Percentiles rank a stretch among this genome's conserved stretches.
Conservation (phyloP, 1,140 invertebrate species). For the Magallana ariakensis region DNA sequence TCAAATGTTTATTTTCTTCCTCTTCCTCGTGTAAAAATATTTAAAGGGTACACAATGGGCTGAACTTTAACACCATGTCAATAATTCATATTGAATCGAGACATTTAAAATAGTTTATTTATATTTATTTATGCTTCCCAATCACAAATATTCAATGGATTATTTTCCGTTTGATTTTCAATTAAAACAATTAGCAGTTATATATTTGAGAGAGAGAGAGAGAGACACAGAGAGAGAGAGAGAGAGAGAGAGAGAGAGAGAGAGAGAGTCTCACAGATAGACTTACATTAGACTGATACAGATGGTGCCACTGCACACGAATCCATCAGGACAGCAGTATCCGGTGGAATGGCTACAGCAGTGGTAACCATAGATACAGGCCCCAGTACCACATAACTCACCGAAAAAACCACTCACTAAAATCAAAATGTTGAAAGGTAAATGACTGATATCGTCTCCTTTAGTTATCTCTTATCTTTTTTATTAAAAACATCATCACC, state of each 20-base stretch:
- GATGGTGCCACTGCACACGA: constrained; percentile 3
- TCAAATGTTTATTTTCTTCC: too few relatives aligned
- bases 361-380: neutral
- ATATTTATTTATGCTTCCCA: too few relatives aligned
- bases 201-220: too few relatives aligned
- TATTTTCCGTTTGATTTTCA: too few relatives aligned
- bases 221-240: neutral
- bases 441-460: neutral
- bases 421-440: neutral
- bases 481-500: neutral
- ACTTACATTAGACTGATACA: constrained; percentile 3
- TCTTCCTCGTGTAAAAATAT: too few relatives aligned
- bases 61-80: too few relatives aligned
- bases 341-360: constrained; percentile 1
- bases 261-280: neutral
- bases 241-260: constrained; percentile 21
- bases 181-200: too few relatives aligned
- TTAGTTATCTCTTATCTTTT: neutral
- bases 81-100: too few relatives aligned
- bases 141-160: too few relatives aligned
- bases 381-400: neutral
- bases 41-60: too few relatives aligned
- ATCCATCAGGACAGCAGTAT: constrained; percentile 17
- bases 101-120: too few relatives aligned
- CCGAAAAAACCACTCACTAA: neutral